Conservation (phyloP, 2,113 vertebrate genomes). For the Guaruba guarouba region DNA sequence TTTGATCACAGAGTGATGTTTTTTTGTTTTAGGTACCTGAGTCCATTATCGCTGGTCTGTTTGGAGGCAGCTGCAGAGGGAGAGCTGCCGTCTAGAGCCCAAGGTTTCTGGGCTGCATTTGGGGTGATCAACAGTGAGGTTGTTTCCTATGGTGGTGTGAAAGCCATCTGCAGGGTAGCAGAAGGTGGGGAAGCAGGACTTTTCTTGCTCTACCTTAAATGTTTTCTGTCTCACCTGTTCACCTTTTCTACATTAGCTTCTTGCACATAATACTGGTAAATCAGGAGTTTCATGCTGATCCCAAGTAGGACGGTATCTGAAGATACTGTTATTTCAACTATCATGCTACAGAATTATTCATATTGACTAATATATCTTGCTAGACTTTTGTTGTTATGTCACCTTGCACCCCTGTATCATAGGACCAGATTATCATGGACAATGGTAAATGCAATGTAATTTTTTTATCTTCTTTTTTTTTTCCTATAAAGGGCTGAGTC, state of each 20-base stretch:
- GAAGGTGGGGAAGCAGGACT: not conserved
- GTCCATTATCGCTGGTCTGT: not conserved
- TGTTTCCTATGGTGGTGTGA: not conserved
- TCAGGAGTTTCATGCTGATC: not conserved
- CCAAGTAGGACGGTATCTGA: not conserved
- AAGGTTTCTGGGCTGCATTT: not conserved
- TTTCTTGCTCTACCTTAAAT: not conserved
- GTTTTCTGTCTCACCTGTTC: not conserved
- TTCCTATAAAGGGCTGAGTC: not conserved
- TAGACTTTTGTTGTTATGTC: not conserved
- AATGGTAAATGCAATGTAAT: not conserved
- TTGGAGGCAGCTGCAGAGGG: not conserved
- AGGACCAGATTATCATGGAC: not conserved
- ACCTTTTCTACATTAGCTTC: not conserved
- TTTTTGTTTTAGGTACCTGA: not conserved
- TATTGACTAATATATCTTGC: not conserved
- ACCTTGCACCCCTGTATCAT: not conserved
- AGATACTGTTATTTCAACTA: not conserved
- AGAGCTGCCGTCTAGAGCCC: not conserved
- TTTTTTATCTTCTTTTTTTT: not conserved
- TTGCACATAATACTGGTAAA: not conserved
- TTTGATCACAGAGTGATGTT: not conserved
- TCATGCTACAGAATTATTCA: not conserved
- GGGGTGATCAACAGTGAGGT: not conserved
- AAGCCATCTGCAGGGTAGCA: not conserved